Base-by-base conservation (phyloP, 1,140 invertebrate species). In the Psilanteris sp. region DNA sequence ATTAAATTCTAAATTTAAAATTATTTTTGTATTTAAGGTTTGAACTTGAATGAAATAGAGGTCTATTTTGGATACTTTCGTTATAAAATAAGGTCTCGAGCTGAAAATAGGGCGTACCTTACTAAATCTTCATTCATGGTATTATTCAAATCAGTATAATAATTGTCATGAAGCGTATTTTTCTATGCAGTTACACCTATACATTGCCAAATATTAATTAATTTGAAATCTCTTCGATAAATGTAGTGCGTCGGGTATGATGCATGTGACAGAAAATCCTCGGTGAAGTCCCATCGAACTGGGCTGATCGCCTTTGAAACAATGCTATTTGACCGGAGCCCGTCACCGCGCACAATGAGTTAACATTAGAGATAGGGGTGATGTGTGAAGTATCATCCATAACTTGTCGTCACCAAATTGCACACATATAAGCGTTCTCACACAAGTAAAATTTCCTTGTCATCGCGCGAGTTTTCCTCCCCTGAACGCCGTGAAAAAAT, bases 251-350 rank as follows among this genome's bases (percentile, higher is more conserved):
- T 55, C 44, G 72, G 46, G 64, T 62, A 82, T 62, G 79, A 79
- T 87, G 85, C 82, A 64, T 78, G 83, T 87, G 85, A 87, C 85
- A 85, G 83, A 85, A 87, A 87, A 87, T 64, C 84, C 80, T 86
- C 78, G 82, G 79, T 78, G 71, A 81, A 85, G 68, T 81, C 73
- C 70, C 77, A 82, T 83, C 78, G 74, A 83, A 68, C 39, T 43
- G 39, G 79, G 70, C 44, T 75, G 77, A 81, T 81, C 82, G 82
- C 83, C 82, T 86, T 86, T 86, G 83, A 87, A 85, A 85, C 83
- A 84, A 77, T 77, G 79, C 78, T 73, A 83, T 85, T 85, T 85
- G 83, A 84, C 83, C 83, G 79, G 77, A 77, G 78, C 73, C 82
- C 83, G 83, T 87, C 84, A 85, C 54, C 59, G 48, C 52, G 77